Conservation (phyloP, 1,140 invertebrate species). For the Aphidius gifuensis region DNA sequence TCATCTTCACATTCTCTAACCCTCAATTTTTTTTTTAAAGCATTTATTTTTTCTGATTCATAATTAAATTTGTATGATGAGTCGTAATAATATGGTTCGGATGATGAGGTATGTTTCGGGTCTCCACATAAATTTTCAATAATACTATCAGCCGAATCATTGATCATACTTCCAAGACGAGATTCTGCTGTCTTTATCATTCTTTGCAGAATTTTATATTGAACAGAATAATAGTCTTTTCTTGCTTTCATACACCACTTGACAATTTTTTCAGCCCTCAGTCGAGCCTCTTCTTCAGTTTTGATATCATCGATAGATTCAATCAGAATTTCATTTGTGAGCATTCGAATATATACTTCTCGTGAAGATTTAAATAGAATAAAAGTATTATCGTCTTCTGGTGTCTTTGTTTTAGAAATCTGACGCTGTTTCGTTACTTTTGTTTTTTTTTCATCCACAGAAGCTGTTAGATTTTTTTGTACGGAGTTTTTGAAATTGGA, state of each 20-base stretch:
- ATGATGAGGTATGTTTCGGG: neutral
- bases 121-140: neutral
- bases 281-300: neutral
- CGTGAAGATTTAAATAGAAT: neutral
- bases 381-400: neutral
- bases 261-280: slow-evolving; percentile 3
- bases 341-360: neutral
- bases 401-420: neutral
- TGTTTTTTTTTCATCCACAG: neutral
- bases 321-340: neutral
- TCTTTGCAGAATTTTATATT: neutral
- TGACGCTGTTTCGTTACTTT: neutral
- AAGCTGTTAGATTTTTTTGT: too few species aligned
- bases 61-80: neutral
- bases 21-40: too few species aligned
- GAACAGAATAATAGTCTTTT: neutral
- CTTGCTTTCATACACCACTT: too few species aligned
- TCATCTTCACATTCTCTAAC: too few species aligned
- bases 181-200: neutral
- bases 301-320: too few species aligned
- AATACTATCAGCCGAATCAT: neutral
- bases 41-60: slow-evolving; percentile 73
- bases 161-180: neutral
- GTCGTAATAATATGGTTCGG: neutral
- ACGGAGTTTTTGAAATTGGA: too few species aligned